Conservation (phyloP, 2,797 vertebrate species). For the Characodon lateralis region DNA sequence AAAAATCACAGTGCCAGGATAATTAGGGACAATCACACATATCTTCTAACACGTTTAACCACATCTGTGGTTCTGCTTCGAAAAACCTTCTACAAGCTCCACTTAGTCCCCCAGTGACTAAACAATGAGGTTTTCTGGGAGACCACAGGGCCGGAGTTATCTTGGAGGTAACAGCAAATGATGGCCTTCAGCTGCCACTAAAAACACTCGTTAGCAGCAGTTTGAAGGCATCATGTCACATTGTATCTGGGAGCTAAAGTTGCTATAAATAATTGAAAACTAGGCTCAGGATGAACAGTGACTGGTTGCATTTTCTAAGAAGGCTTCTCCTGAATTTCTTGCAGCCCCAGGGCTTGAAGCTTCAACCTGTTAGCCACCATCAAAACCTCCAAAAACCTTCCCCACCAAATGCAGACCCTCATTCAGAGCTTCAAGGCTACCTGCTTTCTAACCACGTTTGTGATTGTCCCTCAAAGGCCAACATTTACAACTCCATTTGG, state of each 20-base stretch:
- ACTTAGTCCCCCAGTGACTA: conserved; percentile 12
- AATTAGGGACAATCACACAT: conserved; percentile 35
- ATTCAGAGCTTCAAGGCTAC: too few species aligned
- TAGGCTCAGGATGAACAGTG: not conserved
- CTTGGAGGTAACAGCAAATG: conserved; percentile 30
- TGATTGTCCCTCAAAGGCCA: not conserved
- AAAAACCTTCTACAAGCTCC: not conserved
- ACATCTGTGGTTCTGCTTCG: conserved; percentile 5
- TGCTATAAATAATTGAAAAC: not conserved
- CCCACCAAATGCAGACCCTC: not conserved
- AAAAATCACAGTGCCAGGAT: conserved; percentile 23
- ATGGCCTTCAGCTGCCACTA: conserved; percentile 31
- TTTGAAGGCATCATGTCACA: not conserved
- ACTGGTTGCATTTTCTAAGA: too few species aligned
- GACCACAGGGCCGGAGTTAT: conserved; percentile 44
- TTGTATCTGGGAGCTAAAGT: not conserved
- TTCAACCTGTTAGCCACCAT: too few species aligned
- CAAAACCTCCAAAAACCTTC: not conserved
- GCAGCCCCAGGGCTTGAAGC: too few species aligned
- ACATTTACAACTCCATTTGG: too few species aligned
- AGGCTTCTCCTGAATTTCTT: not conserved
- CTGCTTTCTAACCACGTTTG: too few species aligned
- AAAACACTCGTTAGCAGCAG: not conserved
- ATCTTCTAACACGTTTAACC: conserved; percentile 43
- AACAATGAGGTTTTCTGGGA: conserved; percentile 24